Evolutionary conservation across 2,797 vertebrate species (phyloP).

Genomic region (Enteromius treurensis): DNA sequence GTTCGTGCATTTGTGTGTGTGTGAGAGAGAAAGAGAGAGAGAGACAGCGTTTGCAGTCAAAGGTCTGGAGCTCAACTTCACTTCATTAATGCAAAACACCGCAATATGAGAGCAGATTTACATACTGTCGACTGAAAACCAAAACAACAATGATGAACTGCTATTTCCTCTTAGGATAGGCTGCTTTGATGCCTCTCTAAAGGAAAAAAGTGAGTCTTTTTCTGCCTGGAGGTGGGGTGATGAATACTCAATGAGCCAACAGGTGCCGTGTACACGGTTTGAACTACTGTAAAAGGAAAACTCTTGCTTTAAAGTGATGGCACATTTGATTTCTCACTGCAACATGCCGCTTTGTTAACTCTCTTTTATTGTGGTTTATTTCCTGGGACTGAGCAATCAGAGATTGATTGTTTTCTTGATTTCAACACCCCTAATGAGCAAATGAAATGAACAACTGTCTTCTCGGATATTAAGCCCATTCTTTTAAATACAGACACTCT

Average conservation of each 20-base stretch:
- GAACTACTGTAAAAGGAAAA: constrained; percentile 55
- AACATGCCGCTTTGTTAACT: constrained; percentile 40
- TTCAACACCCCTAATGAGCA: constrained; percentile 2
- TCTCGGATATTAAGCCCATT: constrained; percentile 31
- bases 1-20: constrained; percentile 35
- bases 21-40: constrained; percentile 7
- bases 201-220: constrained; percentile 53
- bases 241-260: constrained; percentile 40
- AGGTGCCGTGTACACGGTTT: constrained; percentile 49
- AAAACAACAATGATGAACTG: constrained; percentile 68
- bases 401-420: constrained; percentile 49
- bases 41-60: constrained; percentile 62
- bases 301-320: constrained; percentile 43
- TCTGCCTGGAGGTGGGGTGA: constrained; percentile 14
- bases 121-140: constrained; percentile 68
- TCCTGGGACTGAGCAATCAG: constrained; percentile 20
- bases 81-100: constrained; percentile 69
- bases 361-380: constrained; percentile 11
- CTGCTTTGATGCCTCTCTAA: constrained; percentile 67
- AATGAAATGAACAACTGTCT: constrained; percentile 37
- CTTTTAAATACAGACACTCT: constrained; percentile 25
- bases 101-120: constrained; percentile 66
- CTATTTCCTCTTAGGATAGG: constrained; percentile 60
- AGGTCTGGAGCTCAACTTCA: constrained; percentile 69
- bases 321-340: constrained; percentile 36